These are phyloP conservation scores for Epinotia ramella DNA, from an alignment of 2,888 invertebrate species.

Conservation along the genomic window DNA sequence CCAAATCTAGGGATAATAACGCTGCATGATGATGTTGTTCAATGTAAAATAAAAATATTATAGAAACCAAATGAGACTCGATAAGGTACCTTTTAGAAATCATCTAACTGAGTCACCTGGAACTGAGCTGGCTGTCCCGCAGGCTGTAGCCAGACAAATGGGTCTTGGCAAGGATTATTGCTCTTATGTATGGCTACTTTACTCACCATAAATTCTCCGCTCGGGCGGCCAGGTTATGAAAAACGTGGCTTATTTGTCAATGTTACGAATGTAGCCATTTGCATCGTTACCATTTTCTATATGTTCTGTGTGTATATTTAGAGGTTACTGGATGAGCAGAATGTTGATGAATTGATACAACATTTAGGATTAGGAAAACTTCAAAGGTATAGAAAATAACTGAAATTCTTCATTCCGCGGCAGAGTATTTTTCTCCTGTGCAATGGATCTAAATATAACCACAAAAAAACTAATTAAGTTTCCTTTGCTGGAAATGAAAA, in stretches of 20 bases:
- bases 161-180: conserved; percentile 32
- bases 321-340: too few relatives aligned
- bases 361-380: too few relatives aligned
- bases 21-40: too few relatives aligned
- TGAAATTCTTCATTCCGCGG: too few relatives aligned
- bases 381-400: too few relatives aligned
- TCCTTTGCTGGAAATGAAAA: too few relatives aligned
- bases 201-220: conserved; percentile 33
- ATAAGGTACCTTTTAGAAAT: background rate
- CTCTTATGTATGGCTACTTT: conserved; percentile 37
- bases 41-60: background rate
- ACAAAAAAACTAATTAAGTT: too few relatives aligned
- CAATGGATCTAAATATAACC: too few relatives aligned
- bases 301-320: background rate
- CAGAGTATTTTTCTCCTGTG: too few relatives aligned
- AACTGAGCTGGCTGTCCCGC: conserved; percentile 6
- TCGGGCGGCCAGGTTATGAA: conserved; percentile 16
- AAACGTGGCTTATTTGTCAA: conserved; percentile 38
- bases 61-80: too few relatives aligned
- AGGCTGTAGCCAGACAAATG: conserved; percentile 11
- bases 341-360: too few relatives aligned
- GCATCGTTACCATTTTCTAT: background rate
- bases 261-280: conserved; percentile 23
- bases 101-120: background rate
- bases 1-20: too few relatives aligned